Percentiles rank a stretch among this genome's conserved stretches.
Conservation (phyloP, 2,888 invertebrate species). For the Cetonia aurata region DNA sequence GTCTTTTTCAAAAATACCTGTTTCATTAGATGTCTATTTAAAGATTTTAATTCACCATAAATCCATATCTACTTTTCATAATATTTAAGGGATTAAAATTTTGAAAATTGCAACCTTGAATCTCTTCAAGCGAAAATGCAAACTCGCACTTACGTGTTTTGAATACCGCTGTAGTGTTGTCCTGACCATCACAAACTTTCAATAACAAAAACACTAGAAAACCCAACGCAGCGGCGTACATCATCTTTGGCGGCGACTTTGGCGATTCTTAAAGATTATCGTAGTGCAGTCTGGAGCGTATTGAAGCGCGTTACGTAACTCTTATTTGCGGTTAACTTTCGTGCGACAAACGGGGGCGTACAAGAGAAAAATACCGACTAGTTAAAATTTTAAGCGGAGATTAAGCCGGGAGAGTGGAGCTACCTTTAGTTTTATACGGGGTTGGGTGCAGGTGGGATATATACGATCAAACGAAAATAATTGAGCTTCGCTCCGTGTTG, state of each 20-base stretch:
- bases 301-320: background rate
- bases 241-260: background rate
- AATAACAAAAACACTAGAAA: constrained; percentile 19
- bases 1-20: too few species aligned
- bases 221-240: background rate
- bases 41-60: too few species aligned
- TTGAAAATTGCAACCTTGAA: background rate
- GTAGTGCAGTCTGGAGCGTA: background rate
- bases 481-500: background rate
- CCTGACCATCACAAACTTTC: background rate
- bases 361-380: constrained; percentile 18
- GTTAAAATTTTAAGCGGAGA: constrained; percentile 26
- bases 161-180: constrained; percentile 7
- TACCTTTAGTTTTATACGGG: constrained; percentile 51
- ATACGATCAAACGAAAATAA: constrained; percentile 1
- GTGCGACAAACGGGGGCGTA: background rate
- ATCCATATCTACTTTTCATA: too few species aligned
- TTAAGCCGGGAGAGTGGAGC: constrained; percentile 48
- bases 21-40: too few species aligned
- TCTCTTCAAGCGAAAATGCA: background rate
- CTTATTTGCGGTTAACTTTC: background rate
- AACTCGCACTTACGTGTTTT: constrained; percentile 30
- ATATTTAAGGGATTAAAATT: background rate
- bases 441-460: constrained; percentile 44
- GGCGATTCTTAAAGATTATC: background rate